Conservation (phyloP, 2,888 invertebrate genomes). For the Orgyia antiqua region DNA sequence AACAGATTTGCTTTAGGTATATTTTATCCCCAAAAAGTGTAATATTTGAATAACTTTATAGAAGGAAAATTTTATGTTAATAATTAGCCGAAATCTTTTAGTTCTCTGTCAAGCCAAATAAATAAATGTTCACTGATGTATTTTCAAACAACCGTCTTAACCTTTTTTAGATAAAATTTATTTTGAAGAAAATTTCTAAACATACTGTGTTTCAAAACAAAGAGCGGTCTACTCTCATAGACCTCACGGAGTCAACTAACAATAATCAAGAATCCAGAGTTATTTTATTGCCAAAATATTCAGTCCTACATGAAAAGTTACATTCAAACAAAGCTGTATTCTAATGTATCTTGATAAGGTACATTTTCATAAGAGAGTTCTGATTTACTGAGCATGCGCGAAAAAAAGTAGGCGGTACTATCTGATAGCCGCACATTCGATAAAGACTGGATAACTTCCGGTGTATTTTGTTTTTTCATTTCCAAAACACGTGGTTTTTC, state of each 20-base stretch:
- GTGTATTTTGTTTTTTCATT: slow-evolving; percentile 24
- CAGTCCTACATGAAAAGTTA: slow-evolving; percentile 21
- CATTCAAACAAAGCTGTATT: slow-evolving; percentile 25
- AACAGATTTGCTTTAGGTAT: too few species aligned
- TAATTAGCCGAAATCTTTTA: too few species aligned
- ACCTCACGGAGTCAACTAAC: slow-evolving; percentile 42
- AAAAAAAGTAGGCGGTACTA: slow-evolving; percentile 20
- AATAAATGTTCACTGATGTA: too few species aligned
- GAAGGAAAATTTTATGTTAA: too few species aligned
- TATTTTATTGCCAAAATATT: slow-evolving; percentile 26
- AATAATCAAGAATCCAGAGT: slow-evolving; percentile 34
- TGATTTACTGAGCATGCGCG: slow-evolving; percentile 56
- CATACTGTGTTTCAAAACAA: neutral
- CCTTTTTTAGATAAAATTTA: too few species aligned
- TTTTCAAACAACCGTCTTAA: too few species aligned
- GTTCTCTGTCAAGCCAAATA: too few species aligned
- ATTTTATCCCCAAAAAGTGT: too few species aligned
- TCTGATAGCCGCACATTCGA: slow-evolving; percentile 17
- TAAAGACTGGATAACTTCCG: slow-evolving; percentile 30
- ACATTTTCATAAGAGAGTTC: slow-evolving; percentile 29
- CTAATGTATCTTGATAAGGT: slow-evolving; percentile 32
- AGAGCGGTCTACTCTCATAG: slow-evolving; percentile 23
- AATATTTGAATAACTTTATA: too few species aligned
- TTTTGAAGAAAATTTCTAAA: neutral
- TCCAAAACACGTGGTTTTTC: slow-evolving; percentile 35